Evolutionary conservation across 2,888 invertebrate species (phyloP).

Genomic region (Hyles lineata): DNA sequence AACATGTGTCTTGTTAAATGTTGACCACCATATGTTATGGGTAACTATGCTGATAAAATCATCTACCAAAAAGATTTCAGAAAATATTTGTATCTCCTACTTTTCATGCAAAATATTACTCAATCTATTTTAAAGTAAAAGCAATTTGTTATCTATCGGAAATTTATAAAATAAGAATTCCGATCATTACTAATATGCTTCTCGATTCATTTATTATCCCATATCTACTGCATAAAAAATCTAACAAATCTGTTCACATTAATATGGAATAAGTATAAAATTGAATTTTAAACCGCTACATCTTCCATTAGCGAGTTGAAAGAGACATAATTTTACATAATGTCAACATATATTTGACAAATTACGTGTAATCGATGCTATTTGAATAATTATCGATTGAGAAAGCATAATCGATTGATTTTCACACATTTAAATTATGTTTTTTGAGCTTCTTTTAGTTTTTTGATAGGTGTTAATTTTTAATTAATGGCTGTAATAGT

Average conservation of each 20-base stretch:
- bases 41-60: too few relatives aligned
- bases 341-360: conserved; percentile 24
- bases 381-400: conserved; percentile 38
- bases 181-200: neutral
- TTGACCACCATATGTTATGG: too few relatives aligned
- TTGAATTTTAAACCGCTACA: conserved; percentile 23
- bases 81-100: too few relatives aligned
- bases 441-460: neutral
- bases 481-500: neutral
- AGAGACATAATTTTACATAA: conserved; percentile 23
- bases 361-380: conserved; percentile 28
- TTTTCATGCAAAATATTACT: neutral
- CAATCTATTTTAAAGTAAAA: too few relatives aligned
- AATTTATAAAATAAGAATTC: neutral
- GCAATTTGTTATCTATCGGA: neutral
- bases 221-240: neutral
- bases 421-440: conserved; percentile 33
- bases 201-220: neutral
- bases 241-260: neutral
- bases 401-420: conserved; percentile 31
- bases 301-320: conserved; percentile 9
- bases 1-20: too few relatives aligned
- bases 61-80: too few relatives aligned
- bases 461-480: conserved; percentile 8
- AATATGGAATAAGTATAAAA: conserved; percentile 10